Conservation (phyloP, 1,140 invertebrate genomes). For the Triops cancriformis region DNA sequence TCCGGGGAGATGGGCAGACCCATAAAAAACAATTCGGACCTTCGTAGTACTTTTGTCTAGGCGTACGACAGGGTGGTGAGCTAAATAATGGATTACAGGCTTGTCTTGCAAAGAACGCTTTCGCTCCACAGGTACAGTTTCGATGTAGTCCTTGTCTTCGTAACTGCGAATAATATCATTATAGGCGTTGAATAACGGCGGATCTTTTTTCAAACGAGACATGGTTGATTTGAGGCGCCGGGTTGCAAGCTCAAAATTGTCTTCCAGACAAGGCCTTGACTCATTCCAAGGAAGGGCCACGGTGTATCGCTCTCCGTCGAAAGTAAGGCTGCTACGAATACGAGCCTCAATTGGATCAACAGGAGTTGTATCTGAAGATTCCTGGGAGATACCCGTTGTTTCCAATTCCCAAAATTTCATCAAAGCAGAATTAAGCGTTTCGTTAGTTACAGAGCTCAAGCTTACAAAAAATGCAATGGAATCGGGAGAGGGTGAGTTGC, state of each 20-base stretch:
- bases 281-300: not conserved
- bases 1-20: too few species aligned
- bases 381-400: not conserved
- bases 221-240: not conserved
- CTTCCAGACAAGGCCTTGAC: not conserved
- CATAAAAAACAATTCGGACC: too few species aligned
- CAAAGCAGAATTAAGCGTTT: not conserved
- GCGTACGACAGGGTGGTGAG: not conserved
- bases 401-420: not conserved
- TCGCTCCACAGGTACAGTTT: not conserved
- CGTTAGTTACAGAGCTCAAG: not conserved
- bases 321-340: not conserved
- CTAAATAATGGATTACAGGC: not conserved
- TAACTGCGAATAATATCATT: not conserved
- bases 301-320: not conserved
- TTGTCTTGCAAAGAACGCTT: not conserved
- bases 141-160: not conserved
- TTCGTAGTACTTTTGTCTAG: not conserved
- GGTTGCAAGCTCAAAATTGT: not conserved
- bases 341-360: not conserved
- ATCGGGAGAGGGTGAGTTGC: not conserved
- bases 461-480: not conserved
- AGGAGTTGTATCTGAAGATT: not conserved
- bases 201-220: not conserved
- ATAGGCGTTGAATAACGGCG: not conserved